Evolutionary conservation across 2,888 invertebrate genomes (phyloP), one percentile per base, ranked within the genome.

Genomic region (Nymphalis c-album): DNA sequence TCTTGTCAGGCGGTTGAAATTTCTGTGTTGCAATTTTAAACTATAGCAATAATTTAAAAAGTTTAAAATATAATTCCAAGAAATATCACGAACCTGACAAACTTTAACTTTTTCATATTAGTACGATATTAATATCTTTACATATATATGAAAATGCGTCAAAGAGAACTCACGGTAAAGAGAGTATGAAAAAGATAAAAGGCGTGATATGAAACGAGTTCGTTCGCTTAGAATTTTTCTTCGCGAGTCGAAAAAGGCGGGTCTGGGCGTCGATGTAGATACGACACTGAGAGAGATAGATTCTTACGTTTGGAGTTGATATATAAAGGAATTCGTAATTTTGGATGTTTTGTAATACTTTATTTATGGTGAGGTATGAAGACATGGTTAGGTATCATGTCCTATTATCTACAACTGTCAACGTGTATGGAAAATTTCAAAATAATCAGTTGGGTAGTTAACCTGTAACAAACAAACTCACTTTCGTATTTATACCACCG

Each of bases 171-270:
- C 75, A 72, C 78, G 78, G 74, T 75, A 76, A 80, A 76, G 74
- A 78, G 78, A 76, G 76, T 77, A 78, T 78, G 82, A 72, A 77
- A 80, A 82, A 84, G 79, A 84, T 84, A 82, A 85, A 85, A 84
- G 77, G 70, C 67, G 73, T 80, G 80, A 83, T 85, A 85, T 85
- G 83, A 82, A 84, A 85, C 80, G 81, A 80, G 77, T 79, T 77
- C 73, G 76, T 31, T 63, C 59, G 74, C 75, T 79, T 75, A 76
- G 77, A 79, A 80, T 77, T 77, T 81, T 82, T 79, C 83, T 82
- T 79, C 48, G 18, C 17, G 45, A 73, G 74, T 73, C 75, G 76
- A 75, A 76, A 77, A 77, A 82, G 80, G 79, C 75, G 74, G 74
- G 72, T 71, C 74, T 80, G 45, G 45, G 59, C 13, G 57, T 61